These are phyloP conservation scores for Hemithea aestivaria DNA, from an alignment of 2,888 invertebrate genomes.

Conservation along the genomic window DNA sequence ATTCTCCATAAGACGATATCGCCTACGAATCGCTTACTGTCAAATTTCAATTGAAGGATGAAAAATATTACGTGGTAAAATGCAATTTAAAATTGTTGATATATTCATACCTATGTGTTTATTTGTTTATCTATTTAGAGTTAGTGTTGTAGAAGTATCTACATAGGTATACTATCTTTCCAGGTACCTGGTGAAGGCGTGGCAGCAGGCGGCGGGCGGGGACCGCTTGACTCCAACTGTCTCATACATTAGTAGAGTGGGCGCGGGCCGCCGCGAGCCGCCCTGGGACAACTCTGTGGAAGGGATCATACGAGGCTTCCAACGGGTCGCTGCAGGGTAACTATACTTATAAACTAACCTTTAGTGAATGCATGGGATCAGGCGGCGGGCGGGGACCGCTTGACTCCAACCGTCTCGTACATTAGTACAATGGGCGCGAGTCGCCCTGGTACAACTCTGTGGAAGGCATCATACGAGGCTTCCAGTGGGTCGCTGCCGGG, in stretches of 20 bases:
- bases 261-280: constrained; percentile 47
- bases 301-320: constrained; percentile 79
- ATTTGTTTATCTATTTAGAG: too few relatives aligned
- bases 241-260: constrained; percentile 77
- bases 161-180: too few relatives aligned
- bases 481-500: constrained; percentile 46
- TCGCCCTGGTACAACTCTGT: constrained; percentile 70
- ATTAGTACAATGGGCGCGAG: constrained; percentile 54
- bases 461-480: constrained; percentile 77
- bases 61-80: too few relatives aligned
- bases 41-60: too few relatives aligned
- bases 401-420: constrained; percentile 87
- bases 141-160: too few relatives aligned
- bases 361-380: constrained; percentile 89
- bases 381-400: constrained; percentile 75
- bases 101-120: too few relatives aligned
- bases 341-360: too few relatives aligned
- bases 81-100: too few relatives aligned
- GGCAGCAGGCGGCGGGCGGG: constrained; percentile 82
- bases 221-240: constrained; percentile 83
- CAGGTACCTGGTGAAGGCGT: constrained; percentile 89
- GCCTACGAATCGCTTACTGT: too few relatives aligned
- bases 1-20: too few relatives aligned
- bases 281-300: constrained; percentile 70
- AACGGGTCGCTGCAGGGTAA: constrained; percentile 82